Evolutionary conservation across 92 coral and sea anemone genomes (phyloP), one percentile per base, ranked within the genome.

Genomic region (Ricordea florida): DNA sequence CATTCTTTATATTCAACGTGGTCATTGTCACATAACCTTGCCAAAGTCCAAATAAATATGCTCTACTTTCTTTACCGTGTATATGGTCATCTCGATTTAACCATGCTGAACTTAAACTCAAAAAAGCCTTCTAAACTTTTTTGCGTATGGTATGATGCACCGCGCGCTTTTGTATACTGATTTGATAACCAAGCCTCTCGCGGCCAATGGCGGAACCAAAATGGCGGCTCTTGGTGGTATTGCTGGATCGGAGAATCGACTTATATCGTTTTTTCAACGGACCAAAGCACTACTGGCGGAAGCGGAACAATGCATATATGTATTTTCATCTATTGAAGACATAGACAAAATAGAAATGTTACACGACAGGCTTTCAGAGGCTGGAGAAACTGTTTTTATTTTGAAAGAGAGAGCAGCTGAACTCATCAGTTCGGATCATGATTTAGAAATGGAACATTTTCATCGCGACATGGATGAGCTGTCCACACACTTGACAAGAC

Each of bases 301-400:
- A 28, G 78, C 86, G 57, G 86, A 73, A 72, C 78, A 85, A 42
- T 85, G 48, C 62, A 72, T 85, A 33, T 73, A 57, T 66, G 69
- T 36, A 47, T 62, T 67, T 28, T 31, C 38, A 47, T 73, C 79
- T 26, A 29, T 42, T 79, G 70, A 38, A 29, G 53, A 66, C 66
- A 75, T 79, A 64, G 81, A 79, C 42, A 65, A 63, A 11, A 42
- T 72, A 43, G 68, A 79, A 58, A 38, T 74, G 69, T 46, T 72
- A 50, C 90, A 72, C 44, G 78, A 79, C 36, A 72, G 79, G 78
- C 90, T 85, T 64, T 57, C 84, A 27, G 90, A 79, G 86, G 90
- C 82, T 63, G 80, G 72, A 37, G 86, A 85, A 62, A 72, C 90
- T 20, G 89, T 78, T 29, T 62, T 78, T 38, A 78, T 67, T 69